Conservation (phyloP, 2,113 vertebrate species). For the Oncorhynchus mykiss region DNA sequence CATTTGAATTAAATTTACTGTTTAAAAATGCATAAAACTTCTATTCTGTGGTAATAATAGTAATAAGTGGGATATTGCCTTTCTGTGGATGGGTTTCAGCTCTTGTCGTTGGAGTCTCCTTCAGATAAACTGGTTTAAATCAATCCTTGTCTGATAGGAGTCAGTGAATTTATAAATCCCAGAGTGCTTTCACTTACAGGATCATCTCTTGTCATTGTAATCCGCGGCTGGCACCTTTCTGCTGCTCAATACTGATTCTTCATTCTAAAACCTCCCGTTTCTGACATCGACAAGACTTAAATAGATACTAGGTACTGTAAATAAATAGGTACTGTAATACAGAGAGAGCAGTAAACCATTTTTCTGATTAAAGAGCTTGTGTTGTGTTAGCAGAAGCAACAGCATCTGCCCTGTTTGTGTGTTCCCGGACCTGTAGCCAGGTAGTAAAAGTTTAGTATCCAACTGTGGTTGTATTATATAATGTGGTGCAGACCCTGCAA, state of each 20-base stretch:
- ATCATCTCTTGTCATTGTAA: slow-evolving; percentile 39
- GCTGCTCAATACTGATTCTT: slow-evolving; percentile 20
- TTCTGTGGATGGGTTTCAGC: slow-evolving; percentile 23
- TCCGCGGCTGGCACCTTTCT: slow-evolving; percentile 27
- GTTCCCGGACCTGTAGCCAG: background rate
- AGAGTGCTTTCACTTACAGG: slow-evolving; percentile 25
- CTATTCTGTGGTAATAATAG: slow-evolving; percentile 33
- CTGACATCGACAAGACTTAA: background rate
- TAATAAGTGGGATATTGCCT: slow-evolving; percentile 47
- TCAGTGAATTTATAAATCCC: slow-evolving; percentile 21
- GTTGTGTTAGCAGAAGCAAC: background rate
- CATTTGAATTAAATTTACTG: slow-evolving; percentile 54
- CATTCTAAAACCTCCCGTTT: background rate
- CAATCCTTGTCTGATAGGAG: slow-evolving; percentile 41
- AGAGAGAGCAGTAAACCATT: background rate
- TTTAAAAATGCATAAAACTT: slow-evolving; percentile 45
- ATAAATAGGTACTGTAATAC: no score
- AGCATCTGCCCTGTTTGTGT: background rate
- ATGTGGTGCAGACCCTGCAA: background rate
- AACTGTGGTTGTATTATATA: background rate
- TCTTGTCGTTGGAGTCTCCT: slow-evolving; percentile 23
- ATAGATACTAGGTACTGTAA: background rate
- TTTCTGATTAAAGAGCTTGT: background rate
- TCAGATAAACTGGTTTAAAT: slow-evolving; percentile 51
- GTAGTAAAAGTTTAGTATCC: slow-evolving; percentile 1